Evolutionary conservation across 2,113 vertebrate species (phyloP).

Genomic region (Desmodus rotundus): DNA sequence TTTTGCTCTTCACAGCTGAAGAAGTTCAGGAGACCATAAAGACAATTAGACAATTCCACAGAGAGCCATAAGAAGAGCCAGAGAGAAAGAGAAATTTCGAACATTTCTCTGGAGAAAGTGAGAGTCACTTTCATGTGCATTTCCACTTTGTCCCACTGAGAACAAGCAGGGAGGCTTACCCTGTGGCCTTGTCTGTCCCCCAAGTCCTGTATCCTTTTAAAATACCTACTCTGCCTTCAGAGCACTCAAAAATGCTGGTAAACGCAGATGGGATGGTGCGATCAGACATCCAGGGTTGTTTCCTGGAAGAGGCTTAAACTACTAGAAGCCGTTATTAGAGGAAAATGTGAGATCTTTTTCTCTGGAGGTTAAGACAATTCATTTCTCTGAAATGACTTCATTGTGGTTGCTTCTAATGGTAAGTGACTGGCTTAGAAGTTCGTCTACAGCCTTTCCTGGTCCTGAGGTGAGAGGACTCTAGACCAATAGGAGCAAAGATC

Average conservation of each 20-base stretch:
- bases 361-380: neutral
- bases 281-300: neutral
- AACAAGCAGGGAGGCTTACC: neutral
- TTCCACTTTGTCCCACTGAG: neutral
- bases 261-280: neutral
- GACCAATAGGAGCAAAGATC: neutral
- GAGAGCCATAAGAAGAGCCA: neutral
- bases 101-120: neutral
- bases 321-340: neutral
- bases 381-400: constrained; percentile 19
- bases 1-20: neutral
- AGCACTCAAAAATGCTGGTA: neutral
- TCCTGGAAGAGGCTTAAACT: neutral
- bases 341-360: neutral
- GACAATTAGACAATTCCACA: neutral
- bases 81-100: neutral
- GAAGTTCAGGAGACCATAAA: neutral
- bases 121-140: too few species aligned
- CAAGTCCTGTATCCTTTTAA: neutral
- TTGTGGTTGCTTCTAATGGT: neutral
- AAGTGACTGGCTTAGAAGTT: neutral
- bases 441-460: neutral
- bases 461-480: neutral
- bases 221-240: neutral
- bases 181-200: neutral